phyloP scores from a whole-genome alignment of 2,113 vertebrate genomes.

The Pterocles burchelli region DNA sequence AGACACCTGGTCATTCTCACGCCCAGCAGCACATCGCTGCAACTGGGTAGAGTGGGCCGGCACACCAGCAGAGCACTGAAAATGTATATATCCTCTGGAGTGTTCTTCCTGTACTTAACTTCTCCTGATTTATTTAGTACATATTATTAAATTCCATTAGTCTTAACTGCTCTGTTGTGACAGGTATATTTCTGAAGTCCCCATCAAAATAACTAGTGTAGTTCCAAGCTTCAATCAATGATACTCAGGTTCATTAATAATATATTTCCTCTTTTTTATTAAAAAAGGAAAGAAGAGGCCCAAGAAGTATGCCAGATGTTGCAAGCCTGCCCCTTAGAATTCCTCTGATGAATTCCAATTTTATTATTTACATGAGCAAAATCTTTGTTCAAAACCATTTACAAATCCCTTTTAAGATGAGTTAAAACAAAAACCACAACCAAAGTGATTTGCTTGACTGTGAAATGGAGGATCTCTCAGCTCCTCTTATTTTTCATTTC shows the following conservation, averaged over 20 bases:
- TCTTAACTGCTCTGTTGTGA: background rate
- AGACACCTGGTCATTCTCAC: background rate
- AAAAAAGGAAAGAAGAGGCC: background rate
- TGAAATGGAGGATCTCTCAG: background rate
- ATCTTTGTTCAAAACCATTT: background rate
- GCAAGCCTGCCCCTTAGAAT: background rate
- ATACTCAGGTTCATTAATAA: background rate
- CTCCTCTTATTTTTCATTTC: background rate
- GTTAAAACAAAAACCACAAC: background rate
- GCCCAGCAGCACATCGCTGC: accelerated
- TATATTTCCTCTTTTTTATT: background rate
- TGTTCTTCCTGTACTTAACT: background rate
- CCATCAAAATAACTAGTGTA: background rate
- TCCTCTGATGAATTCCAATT: background rate
- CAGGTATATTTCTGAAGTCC: background rate
- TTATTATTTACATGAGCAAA: background rate
- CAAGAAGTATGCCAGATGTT: background rate
- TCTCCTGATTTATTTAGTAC: background rate
- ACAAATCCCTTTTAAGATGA: background rate
- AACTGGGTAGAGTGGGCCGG: background rate
- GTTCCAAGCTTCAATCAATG: background rate
- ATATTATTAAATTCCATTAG: background rate
- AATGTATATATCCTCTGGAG: background rate
- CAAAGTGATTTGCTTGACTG: background rate
- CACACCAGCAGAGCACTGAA: background rate